Base-by-base conservation (phyloP, 2,797 vertebrate genomes). In the Triplophysa yarkandensis region DNA sequence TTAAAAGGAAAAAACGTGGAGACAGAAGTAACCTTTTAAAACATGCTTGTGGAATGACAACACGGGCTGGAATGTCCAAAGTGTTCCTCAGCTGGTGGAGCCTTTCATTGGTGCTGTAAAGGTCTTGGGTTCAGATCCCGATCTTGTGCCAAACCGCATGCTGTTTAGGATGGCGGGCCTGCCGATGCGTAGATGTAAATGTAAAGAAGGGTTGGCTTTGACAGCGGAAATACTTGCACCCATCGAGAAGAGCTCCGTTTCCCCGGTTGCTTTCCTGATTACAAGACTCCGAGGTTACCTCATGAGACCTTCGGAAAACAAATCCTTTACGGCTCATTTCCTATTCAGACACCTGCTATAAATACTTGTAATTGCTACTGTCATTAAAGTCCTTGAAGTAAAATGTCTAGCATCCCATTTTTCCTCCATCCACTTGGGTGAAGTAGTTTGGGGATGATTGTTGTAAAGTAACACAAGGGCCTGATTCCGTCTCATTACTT, bases 241-340 rank as follows among this genome's bases (percentile, higher is more conserved):
- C 77, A 55, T 71, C 63, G 81, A 81, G 68, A 13, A 39, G 81
- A 77, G 50, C 68, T 57, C 68, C 11, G 71, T 86, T 77, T 81
- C 77, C 78, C 81, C 66, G 68, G 52, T 46, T 77, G 65, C 63
- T 46, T 71, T 58, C 61, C 46, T 64, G 79, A 80, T 80, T 60
- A 74, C 70, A 76, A 43, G 74, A 55, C 64, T 46, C 39, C 19
- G 39, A 43, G 57, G 43, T 75, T 79, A 78, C 82, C 78, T 75
- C 73, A 69, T 74, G 74, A 71, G 76, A 85, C 81, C 83, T 69
- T 85, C 80, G 85, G 63, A 82, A 90, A 90, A 88, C 87, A 88
- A 89, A 78, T 65, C 85, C 85, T 87, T 85, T 87, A 87, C 84
- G 79, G 83, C 85, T 84, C 85, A 86, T 87, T 86, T 85, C 83